These are phyloP conservation scores for Tolmerus cingulatus DNA, from an alignment of 2,888 invertebrate species.

Conservation along the genomic window DNA sequence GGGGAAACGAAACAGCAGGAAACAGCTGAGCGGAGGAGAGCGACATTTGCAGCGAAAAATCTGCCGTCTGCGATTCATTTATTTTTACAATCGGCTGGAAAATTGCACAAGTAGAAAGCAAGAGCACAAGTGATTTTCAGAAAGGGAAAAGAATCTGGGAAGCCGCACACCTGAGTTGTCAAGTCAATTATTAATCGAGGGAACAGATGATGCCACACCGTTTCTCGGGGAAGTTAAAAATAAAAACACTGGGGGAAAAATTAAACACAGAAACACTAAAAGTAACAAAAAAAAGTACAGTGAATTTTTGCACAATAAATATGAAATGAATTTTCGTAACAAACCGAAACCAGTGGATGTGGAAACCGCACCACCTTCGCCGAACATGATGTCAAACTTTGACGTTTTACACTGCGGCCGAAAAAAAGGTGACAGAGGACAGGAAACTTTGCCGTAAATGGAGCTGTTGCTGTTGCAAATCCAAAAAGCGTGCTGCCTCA, in stretches of 20 bases:
- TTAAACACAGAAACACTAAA: neutral
- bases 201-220: neutral
- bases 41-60: neutral
- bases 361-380: neutral
- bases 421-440: neutral
- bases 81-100: neutral
- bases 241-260: neutral
- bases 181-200: neutral
- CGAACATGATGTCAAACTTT: neutral
- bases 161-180: neutral
- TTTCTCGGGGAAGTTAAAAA: neutral
- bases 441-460: neutral
- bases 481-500: neutral
- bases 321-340: neutral
- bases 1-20: neutral
- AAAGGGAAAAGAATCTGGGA: neutral
- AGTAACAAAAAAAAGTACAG: neutral
- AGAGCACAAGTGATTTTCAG: neutral
- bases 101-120: neutral
- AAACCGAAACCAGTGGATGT: neutral
- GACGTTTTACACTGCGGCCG: neutral
- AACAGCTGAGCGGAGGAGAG: neutral
- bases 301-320: neutral
- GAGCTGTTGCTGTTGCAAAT: neutral
- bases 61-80: neutral